Conservation (phyloP, 2,888 invertebrate species). For the Pheosia tremula region DNA sequence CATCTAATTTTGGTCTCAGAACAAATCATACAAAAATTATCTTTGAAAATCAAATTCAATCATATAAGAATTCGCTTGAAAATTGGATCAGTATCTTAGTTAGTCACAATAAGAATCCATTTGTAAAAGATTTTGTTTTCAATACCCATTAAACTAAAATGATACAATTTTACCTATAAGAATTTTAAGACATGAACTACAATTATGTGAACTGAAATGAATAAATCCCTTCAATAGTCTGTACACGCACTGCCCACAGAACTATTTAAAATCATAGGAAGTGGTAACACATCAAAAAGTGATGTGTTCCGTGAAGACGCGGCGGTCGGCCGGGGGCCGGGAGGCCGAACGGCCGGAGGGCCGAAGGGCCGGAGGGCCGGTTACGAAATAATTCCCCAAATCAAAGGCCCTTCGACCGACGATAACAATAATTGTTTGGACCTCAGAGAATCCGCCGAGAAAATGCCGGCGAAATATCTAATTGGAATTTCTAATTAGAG, state of each 20-base stretch:
- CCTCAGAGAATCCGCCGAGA: slow-evolving; percentile 65
- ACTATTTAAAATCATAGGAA: slow-evolving; percentile 53
- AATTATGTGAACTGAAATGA: too few relatives aligned
- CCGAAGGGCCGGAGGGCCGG: slow-evolving; percentile 37
- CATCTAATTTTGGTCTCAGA: too few relatives aligned
- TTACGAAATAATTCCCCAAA: slow-evolving; percentile 65
- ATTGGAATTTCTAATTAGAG: slow-evolving; percentile 83
- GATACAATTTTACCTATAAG: too few relatives aligned
- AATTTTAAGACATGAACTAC: too few relatives aligned
- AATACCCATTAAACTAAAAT: too few relatives aligned
- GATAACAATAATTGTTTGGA: slow-evolving; percentile 78
- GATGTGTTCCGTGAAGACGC: slow-evolving; percentile 52
- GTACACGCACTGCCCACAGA: slow-evolving; percentile 22
- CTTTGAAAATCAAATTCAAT: too few relatives aligned
- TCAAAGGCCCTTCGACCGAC: slow-evolving; percentile 70
- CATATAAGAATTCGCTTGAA: too few relatives aligned
- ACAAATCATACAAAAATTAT: too few relatives aligned
- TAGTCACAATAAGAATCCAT: too few relatives aligned
- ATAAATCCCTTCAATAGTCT: slow-evolving; percentile 9
- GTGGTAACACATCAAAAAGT: slow-evolving; percentile 80
- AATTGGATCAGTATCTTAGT: too few relatives aligned
- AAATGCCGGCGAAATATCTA: slow-evolving; percentile 73
- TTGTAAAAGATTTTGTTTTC: too few relatives aligned
- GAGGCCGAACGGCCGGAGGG: slow-evolving; percentile 39
- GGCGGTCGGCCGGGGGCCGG: slow-evolving; percentile 33